Conservation (phyloP, 2,113 vertebrate genomes). For the Aptenodytes patagonicus region DNA sequence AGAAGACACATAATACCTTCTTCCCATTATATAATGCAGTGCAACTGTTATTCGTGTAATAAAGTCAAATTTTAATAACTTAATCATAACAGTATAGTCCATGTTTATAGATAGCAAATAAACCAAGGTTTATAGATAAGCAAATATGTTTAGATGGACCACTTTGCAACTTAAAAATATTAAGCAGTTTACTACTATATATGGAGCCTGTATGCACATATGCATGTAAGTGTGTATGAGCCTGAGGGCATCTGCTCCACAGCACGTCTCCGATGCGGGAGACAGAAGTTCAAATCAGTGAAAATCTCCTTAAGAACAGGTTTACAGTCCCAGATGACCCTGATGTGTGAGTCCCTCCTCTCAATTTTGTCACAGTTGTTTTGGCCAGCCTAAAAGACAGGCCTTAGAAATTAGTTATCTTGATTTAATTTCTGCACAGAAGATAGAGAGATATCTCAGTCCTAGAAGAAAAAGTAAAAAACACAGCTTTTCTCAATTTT, state of each 20-base stretch:
- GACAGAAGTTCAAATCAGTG: not conserved
- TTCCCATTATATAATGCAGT: not conserved
- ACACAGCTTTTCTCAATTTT: not conserved
- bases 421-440: not conserved
- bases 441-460: not conserved
- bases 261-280: fast-evolving
- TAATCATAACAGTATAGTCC: not conserved
- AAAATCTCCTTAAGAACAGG: not conserved
- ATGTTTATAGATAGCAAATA: not conserved
- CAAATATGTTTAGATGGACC: not conserved
- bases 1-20: not conserved
- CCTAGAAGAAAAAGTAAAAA: not conserved
- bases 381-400: not conserved
- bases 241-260: not conserved
- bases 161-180: not conserved
- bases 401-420: not conserved
- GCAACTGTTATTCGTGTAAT: not conserved
- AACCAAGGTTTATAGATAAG: not conserved
- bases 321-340: not conserved
- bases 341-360: not conserved
- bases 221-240: not conserved
- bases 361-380: not conserved
- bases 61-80: not conserved
- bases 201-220: not conserved
- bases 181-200: not conserved